Percentiles rank a stretch among this genome's conserved stretches.
Evolutionary conservation across 2,888 invertebrate species (phyloP).

Genomic region (Argyresthia goedartella): DNA sequence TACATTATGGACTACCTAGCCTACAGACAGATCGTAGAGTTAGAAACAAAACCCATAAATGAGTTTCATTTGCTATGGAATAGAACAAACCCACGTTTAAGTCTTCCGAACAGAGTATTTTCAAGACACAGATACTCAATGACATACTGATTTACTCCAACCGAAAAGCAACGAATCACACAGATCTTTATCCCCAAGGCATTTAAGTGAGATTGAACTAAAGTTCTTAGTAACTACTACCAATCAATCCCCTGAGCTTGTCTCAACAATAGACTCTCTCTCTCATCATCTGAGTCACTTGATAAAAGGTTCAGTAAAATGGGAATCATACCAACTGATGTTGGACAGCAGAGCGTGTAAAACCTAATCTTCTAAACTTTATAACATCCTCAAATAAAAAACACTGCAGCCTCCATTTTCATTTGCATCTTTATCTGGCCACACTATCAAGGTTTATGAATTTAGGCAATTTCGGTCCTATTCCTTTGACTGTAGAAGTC

Average conservation of each 20-base stretch:
- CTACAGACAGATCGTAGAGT: no score
- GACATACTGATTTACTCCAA: not conserved
- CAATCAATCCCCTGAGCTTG: not conserved
- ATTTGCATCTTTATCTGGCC: constrained; percentile 4
- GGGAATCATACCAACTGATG: not conserved
- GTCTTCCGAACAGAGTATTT: not conserved
- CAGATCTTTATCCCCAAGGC: not conserved
- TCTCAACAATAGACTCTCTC: not conserved
- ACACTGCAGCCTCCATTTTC: not conserved
- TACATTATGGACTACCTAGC: no score
- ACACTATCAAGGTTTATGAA: not conserved
- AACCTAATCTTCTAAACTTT: constrained; percentile 1
- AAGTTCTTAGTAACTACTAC: not conserved
- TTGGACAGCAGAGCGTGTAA: constrained; percentile 2
- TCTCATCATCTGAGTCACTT: not conserved
- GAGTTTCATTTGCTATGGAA: no score
- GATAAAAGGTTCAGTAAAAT: not conserved
- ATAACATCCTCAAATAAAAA: constrained; percentile 1
- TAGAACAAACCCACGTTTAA: not conserved
- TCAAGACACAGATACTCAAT: no score
- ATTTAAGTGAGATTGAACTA: not conserved
- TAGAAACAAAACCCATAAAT: no score
- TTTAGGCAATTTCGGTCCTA: not conserved
- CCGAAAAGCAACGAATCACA: not conserved
- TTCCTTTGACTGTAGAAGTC: not conserved